Conservation (phyloP, 2,797 vertebrate species). For the Cryptoprocta ferox region DNA sequence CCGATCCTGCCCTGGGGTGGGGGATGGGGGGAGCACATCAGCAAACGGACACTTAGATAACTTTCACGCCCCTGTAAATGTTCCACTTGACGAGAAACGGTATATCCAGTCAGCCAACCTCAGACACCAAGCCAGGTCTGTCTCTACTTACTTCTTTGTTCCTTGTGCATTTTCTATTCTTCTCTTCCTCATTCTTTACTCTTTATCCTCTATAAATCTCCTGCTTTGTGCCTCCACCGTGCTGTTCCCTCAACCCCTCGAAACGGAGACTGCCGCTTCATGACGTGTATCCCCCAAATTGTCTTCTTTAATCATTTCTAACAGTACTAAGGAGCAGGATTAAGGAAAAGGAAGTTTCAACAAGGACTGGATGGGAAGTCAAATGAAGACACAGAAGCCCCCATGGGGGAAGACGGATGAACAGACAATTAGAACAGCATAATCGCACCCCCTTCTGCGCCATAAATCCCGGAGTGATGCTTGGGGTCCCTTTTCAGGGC, state of each 20-base stretch:
- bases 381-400: neutral
- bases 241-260: neutral
- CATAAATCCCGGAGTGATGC: neutral
- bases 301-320: neutral
- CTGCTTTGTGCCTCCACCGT: neutral
- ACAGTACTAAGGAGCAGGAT: neutral
- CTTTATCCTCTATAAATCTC: neutral
- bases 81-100: neutral
- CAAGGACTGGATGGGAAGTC: neutral
- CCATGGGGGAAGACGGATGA: accelerated
- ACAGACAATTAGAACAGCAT: neutral
- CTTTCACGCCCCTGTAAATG: neutral
- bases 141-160: neutral
- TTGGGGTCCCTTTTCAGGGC: too few relatives aligned
- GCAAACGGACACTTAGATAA: neutral
- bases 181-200: neutral
- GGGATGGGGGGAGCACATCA: too few relatives aligned
- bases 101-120: too few relatives aligned
- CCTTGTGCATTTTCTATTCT: neutral
- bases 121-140: neutral
- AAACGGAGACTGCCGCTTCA: neutral
- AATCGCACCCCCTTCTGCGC: accelerated
- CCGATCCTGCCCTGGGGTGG: neutral
- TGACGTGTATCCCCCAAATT: neutral
- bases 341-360: neutral